phyloP scores from a whole-genome alignment of 1,140 invertebrate genomes.

The Ganaspis sp. region DNA sequence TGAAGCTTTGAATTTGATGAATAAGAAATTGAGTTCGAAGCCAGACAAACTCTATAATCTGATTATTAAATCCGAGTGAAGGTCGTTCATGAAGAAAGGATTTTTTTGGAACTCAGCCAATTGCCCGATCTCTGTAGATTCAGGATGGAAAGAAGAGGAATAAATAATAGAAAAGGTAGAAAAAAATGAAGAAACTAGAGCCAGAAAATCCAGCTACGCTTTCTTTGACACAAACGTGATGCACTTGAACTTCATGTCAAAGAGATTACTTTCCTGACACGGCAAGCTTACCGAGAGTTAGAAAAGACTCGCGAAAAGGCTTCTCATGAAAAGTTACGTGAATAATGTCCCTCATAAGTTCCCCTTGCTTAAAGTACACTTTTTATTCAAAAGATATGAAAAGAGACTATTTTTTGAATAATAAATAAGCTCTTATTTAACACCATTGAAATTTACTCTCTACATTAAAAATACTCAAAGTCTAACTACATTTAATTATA shows the following conservation, averaged over 20 bases:
- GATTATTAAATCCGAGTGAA: constrained; percentile 14
- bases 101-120: constrained; percentile 14
- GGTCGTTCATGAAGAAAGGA: neutral
- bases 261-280: constrained; percentile 21
- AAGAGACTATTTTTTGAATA: neutral
- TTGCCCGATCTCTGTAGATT: neutral
- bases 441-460: neutral
- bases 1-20: neutral
- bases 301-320: constrained; percentile 20
- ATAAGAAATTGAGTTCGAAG: too few species aligned
- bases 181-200: neutral
- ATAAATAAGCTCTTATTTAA: constrained; percentile 5
- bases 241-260: constrained; percentile 21
- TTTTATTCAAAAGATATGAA: constrained; percentile 1
- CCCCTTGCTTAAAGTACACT: constrained; percentile 15
- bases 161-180: constrained; percentile 6
- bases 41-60: neutral
- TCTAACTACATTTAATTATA: neutral
- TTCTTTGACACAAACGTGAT: constrained; percentile 3
- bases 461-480: neutral
- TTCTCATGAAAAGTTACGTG: constrained; percentile 14
- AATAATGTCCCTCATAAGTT: constrained; percentile 14
- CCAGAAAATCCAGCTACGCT: neutral
- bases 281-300: constrained; percentile 6
- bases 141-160: neutral